phyloP scores from a whole-genome alignment of 2,113 vertebrate genomes.

The Lycocorax pyrrhopterus region DNA sequence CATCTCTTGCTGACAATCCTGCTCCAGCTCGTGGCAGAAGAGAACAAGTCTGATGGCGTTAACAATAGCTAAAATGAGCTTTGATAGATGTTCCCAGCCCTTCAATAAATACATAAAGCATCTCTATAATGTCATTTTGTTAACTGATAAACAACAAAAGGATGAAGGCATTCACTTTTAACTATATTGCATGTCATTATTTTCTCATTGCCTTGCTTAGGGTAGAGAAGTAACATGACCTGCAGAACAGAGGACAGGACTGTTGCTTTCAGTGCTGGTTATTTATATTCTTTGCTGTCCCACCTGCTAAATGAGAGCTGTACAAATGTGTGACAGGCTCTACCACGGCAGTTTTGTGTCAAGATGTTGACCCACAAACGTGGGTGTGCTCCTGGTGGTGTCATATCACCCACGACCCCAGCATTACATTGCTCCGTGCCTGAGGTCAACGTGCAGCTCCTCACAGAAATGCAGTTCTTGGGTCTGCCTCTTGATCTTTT shows the following conservation, averaged over 20 bases:
- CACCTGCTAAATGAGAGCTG: background rate
- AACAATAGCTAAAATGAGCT: constrained; percentile 57
- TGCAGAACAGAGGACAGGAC: background rate
- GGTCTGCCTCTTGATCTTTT: background rate
- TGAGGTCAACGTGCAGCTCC: fast-evolving
- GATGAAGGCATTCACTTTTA: constrained; percentile 45
- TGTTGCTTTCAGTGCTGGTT: background rate
- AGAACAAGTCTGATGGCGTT: constrained; percentile 31
- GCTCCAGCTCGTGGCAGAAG: constrained; percentile 19
- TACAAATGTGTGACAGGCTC: background rate
- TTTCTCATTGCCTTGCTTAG: constrained; percentile 3
- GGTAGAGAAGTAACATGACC: background rate
- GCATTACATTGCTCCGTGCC: fast-evolving
- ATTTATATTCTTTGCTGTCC: background rate
- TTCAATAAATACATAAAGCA: constrained; percentile 42
- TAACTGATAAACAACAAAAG: constrained; percentile 58
- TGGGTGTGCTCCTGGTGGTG: background rate
- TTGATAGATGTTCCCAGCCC: constrained; percentile 45
- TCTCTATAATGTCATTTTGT: constrained; percentile 51
- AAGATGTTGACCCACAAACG: background rate
- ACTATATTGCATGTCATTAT: constrained; percentile 19
- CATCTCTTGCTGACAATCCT: constrained; percentile 56
- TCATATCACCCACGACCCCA: fast-evolving
- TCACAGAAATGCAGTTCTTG: background rate
- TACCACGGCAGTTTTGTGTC: background rate